Percentiles rank a stretch among this genome's conserved stretches.
These are phyloP conservation scores for Elephas maximus DNA, from an alignment of 2,113 vertebrate species.

Conservation along the genomic window DNA sequence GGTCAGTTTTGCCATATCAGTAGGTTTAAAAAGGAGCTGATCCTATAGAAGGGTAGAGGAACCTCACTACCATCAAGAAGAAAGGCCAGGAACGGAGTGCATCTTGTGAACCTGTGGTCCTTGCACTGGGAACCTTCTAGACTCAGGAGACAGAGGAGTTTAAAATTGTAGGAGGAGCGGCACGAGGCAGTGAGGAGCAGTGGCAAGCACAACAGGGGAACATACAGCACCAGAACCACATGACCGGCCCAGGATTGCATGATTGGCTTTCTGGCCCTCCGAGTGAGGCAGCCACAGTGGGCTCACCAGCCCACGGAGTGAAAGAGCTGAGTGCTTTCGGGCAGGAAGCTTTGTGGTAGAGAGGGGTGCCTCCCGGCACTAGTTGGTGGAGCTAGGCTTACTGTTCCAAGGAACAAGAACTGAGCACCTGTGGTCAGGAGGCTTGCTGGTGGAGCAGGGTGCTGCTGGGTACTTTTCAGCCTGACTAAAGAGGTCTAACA, in stretches of 20 bases:
- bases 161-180: not conserved
- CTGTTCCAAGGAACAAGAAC: not conserved
- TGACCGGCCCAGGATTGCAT: not conserved
- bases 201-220: too few species aligned
- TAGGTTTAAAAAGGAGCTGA: not conserved
- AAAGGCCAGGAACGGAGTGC: not conserved
- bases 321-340: not conserved
- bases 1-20: not conserved
- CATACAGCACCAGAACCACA: not conserved
- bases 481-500: not conserved
- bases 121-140: not conserved
- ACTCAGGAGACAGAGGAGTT: not conserved
- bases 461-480: not conserved
- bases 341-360: not conserved
- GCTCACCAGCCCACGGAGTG: fast-evolving
- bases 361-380: not conserved
- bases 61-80: not conserved
- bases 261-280: too few species aligned
- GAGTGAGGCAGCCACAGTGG: too few species aligned
- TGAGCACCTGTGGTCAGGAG: not conserved
- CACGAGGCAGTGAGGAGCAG: not conserved
- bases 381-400: not conserved
- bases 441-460: not conserved
- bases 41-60: not conserved
- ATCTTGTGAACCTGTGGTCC: not conserved